Conservation (phyloP, 2,888 invertebrate species). For the Drosophila kambysellisi region DNA sequence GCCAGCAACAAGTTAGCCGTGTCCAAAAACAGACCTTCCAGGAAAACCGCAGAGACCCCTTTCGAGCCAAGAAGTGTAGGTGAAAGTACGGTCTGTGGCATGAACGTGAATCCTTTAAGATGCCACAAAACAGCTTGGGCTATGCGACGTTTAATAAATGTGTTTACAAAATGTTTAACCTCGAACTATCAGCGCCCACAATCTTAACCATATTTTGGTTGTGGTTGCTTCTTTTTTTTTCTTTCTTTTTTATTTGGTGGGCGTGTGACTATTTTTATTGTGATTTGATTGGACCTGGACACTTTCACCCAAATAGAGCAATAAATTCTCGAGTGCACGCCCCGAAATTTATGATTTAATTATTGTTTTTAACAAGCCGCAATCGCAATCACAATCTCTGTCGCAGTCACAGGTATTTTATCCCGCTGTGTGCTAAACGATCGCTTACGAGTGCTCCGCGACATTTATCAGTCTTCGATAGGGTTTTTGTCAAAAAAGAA, state of each 20-base stretch:
- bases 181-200: constrained; percentile 29
- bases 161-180: constrained; percentile 57
- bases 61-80: constrained; percentile 12
- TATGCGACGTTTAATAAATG: constrained; percentile 36
- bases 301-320: constrained; percentile 72
- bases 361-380: constrained; percentile 58
- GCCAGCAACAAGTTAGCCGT: constrained; percentile 15
- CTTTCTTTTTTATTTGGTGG: constrained; percentile 30
- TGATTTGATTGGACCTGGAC: constrained; percentile 56
- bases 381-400: constrained; percentile 2
- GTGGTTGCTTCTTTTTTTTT: background rate
- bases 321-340: constrained; percentile 57
- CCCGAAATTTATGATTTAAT: constrained; percentile 72
- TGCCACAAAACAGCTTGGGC: constrained; percentile 49
- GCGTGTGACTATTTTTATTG: constrained; percentile 75
- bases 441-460: constrained; percentile 43
- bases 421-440: constrained; percentile 63
- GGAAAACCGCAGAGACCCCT: constrained; percentile 49
- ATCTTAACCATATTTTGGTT: constrained; percentile 11
- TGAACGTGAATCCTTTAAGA: constrained; percentile 21
- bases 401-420: background rate
- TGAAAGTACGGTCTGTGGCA: constrained; percentile 1
- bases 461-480: constrained; percentile 63
- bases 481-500: constrained; percentile 47
- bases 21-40: constrained; percentile 47